Evolutionary conservation across 2,797 vertebrate genomes (phyloP).

Genomic region (Anguilla megastoma): DNA sequence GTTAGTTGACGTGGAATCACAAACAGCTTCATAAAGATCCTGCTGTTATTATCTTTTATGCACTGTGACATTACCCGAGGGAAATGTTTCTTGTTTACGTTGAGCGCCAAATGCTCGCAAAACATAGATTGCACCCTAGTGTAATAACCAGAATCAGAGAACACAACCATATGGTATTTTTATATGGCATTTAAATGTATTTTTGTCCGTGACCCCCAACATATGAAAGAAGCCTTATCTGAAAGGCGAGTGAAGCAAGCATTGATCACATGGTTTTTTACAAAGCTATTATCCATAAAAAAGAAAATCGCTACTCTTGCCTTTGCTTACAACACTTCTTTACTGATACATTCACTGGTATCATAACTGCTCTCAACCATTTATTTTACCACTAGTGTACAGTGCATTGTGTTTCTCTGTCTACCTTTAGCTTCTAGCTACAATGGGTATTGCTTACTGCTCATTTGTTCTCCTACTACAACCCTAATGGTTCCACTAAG

Average conservation of each 20-base stretch:
- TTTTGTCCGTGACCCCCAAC: neutral
- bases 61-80: neutral
- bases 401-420: neutral
- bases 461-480: neutral
- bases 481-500: neutral
- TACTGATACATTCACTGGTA: neutral
- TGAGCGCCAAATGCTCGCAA: neutral
- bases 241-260: neutral
- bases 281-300: too few relatives aligned
- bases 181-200: neutral
- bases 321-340: too few relatives aligned
- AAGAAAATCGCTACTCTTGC: too few relatives aligned
- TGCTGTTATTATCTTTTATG: neutral
- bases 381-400: neutral
- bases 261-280: too few relatives aligned
- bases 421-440: neutral
- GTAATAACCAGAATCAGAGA: neutral
- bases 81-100: neutral
- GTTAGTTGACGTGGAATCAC: slow-evolving; percentile 33
- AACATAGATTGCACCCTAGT: neutral
- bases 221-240: neutral
- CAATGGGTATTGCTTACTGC: neutral
- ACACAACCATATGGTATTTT: neutral
- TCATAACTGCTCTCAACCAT: neutral
- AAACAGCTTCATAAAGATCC: slow-evolving; percentile 21